These are phyloP conservation scores for Sardina pilchardus DNA, from an alignment of 2,113 vertebrate genomes.

Conservation along the genomic window DNA sequence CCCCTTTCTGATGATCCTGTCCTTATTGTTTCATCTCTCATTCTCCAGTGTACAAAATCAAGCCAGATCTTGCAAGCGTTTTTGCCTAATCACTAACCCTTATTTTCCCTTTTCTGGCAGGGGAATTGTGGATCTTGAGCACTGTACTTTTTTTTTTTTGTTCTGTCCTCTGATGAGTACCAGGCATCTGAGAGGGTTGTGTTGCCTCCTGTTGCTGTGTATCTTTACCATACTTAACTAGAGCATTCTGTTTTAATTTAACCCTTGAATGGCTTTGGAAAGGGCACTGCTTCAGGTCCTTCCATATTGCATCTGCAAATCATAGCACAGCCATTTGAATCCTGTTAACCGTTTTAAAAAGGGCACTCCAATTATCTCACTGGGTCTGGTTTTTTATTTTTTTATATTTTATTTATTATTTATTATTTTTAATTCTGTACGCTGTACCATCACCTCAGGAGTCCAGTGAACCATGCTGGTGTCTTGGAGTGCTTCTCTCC, in stretches of 20 bases:
- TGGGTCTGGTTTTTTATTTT: no score
- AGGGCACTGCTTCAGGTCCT: slow-evolving; percentile 29
- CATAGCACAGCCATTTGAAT: slow-evolving; percentile 33
- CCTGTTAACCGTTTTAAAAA: slow-evolving; percentile 34
- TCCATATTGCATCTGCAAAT: slow-evolving; percentile 32
- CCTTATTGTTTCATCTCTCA: neutral
- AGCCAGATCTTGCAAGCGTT: neutral
- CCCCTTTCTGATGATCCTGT: neutral
- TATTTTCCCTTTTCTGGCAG: neutral
- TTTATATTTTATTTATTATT: no score
- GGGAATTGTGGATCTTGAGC: neutral
- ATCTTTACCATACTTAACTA: neutral
- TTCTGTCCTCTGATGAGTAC: neutral
- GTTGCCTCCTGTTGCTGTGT: neutral
- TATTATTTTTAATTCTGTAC: neutral
- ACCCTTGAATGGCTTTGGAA: slow-evolving; percentile 15
- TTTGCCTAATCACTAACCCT: neutral
- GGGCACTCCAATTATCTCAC: slow-evolving; percentile 44
- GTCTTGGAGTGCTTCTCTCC: neutral
- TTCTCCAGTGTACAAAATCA: neutral
- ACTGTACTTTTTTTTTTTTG: neutral
- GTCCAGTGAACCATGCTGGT: neutral
- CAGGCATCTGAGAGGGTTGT: neutral
- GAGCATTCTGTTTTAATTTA: slow-evolving; percentile 1
- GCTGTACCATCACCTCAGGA: slow-evolving; percentile 22